These are phyloP conservation scores for Tonatia bakeri DNA, from an alignment of 2,113 vertebrate species.

Conservation along the genomic window DNA sequence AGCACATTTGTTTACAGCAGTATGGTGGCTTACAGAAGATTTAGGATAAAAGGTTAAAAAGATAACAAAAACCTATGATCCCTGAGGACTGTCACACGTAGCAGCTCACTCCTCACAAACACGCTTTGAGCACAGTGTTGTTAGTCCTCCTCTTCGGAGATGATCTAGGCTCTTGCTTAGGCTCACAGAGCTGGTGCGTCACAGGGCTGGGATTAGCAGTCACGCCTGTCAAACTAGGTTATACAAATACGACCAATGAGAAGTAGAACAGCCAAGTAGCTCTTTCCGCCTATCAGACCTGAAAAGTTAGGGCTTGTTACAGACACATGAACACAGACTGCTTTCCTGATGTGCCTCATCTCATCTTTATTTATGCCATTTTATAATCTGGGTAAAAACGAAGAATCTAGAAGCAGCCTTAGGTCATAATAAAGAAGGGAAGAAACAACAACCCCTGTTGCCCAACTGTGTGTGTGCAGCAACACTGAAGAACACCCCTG, in stretches of 20 bases:
- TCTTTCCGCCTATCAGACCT: not conserved
- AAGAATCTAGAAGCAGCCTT: not conserved
- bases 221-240: not conserved
- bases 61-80: not conserved
- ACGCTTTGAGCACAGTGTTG: not conserved
- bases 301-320: not conserved
- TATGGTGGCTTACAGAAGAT: not conserved
- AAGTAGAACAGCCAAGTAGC: not conserved
- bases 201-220: not conserved
- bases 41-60: not conserved
- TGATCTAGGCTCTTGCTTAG: not conserved
- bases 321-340: not conserved
- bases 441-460: not conserved
- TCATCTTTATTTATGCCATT: not conserved
- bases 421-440: not conserved
- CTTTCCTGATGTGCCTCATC: not conserved
- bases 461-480: not conserved
- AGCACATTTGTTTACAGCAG: not conserved
- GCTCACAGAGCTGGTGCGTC: not conserved
- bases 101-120: not conserved
- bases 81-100: not conserved
- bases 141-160: not conserved
- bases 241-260: not conserved
- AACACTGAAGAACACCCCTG: not conserved
- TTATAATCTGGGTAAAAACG: not conserved